Conservation (phyloP, 1,140 invertebrate genomes). For the Neoseiulus cucumeris region DNA sequence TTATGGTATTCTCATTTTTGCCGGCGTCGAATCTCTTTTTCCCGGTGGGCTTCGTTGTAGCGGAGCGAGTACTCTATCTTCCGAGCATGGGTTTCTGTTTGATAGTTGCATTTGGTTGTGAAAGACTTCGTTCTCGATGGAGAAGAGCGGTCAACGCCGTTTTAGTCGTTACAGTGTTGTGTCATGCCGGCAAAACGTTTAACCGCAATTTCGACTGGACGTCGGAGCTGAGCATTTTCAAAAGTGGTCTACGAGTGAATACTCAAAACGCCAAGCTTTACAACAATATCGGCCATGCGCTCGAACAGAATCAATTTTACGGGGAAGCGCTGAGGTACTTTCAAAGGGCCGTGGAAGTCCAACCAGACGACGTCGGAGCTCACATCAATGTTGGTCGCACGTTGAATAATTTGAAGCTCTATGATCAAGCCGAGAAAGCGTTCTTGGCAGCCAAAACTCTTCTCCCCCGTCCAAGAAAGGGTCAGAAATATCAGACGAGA, state of each 20-base stretch:
- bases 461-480: slow-evolving; percentile 36
- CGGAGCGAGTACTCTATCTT: slow-evolving; percentile 70
- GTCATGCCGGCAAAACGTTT: neutral
- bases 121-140: neutral
- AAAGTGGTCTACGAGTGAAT: slow-evolving; percentile 74
- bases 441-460: slow-evolving; percentile 75
- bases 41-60: slow-evolving; percentile 72
- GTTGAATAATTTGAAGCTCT: slow-evolving; percentile 75
- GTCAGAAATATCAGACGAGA: slow-evolving; percentile 78
- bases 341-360: slow-evolving; percentile 51
- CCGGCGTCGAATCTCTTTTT: slow-evolving; percentile 68
- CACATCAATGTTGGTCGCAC: slow-evolving; percentile 92
- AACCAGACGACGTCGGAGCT: slow-evolving; percentile 85
- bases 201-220: slow-evolving; percentile 27
- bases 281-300: slow-evolving; percentile 88
- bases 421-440: slow-evolving; percentile 71
- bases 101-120: slow-evolving; percentile 23
- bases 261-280: slow-evolving; percentile 76
- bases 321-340: slow-evolving; percentile 75
- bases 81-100: slow-evolving; percentile 42
- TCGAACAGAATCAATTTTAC: slow-evolving; percentile 66
- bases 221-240: slow-evolving; percentile 79
- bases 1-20: slow-evolving; percentile 56
- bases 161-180: neutral
- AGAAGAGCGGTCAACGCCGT: neutral